Conservation (phyloP, 2,797 vertebrate species). For the Vultur gryphus region DNA sequence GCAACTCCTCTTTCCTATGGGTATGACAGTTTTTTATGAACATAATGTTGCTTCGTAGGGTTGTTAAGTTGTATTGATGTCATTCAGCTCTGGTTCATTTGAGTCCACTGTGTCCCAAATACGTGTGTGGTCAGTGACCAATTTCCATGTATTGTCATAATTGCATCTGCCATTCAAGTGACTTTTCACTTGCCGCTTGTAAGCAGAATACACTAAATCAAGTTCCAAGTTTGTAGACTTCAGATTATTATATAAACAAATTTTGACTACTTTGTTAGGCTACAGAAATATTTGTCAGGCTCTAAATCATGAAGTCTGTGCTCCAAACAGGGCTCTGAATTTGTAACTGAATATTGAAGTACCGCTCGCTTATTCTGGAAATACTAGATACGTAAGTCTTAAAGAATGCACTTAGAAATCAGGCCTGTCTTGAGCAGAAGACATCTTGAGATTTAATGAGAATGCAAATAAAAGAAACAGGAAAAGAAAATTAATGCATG, state of each 20-base stretch:
- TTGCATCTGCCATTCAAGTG: neutral
- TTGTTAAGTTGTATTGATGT: neutral
- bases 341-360: neutral
- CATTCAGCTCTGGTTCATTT: neutral
- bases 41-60: neutral
- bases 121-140: neutral
- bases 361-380: accelerated
- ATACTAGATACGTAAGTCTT: neutral
- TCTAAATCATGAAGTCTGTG: neutral
- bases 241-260: neutral
- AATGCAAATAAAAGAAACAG: neutral
- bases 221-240: neutral
- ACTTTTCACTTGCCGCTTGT: neutral
- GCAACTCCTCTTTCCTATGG: neutral
- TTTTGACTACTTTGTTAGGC: neutral
- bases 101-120: neutral
- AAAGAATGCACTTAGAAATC: neutral
- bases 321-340: neutral
- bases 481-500: neutral
- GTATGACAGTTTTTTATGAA: neutral
- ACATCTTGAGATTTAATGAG: neutral
- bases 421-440: neutral
- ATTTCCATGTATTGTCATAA: neutral
- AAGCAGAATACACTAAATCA: neutral
- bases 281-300: neutral